phyloP scores from a whole-genome alignment of 2,113 vertebrate species.

The Dipodomys spectabilis region DNA sequence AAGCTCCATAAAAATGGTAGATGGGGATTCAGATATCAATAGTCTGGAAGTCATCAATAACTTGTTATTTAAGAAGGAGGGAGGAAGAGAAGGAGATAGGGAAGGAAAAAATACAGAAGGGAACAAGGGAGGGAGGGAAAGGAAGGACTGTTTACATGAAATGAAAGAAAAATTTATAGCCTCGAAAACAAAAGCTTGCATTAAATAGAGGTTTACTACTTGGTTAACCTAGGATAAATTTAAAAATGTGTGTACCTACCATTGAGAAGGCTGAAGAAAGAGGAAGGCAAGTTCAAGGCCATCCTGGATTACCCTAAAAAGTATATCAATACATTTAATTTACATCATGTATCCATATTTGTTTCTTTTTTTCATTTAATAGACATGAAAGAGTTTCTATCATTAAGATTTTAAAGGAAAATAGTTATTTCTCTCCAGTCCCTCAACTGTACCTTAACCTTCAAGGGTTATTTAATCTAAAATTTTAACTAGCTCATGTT shows the following conservation, averaged over 20 bases:
- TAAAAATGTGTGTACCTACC: not conserved
- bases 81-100: not conserved
- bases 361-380: conserved; percentile 33
- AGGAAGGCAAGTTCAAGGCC: no score
- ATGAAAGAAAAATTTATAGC: not conserved
- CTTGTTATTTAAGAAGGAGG: not conserved
- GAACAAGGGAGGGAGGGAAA: no score
- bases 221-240: not conserved
- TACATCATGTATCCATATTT: not conserved
- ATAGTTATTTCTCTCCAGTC: not conserved
- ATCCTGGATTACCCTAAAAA: not conserved
- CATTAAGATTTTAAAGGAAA: conserved; percentile 19
- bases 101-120: not conserved
- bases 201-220: not conserved
- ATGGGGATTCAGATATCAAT: not conserved
- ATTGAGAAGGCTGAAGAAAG: no score
- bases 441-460: conserved; percentile 4
- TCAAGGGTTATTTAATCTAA: conserved; percentile 39
- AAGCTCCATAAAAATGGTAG: not conserved
- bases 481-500: conserved; percentile 22
- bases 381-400: not conserved
- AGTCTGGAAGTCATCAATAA: not conserved
- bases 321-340: not conserved
- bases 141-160: not conserved
- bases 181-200: conserved; percentile 3